phyloP scores from a whole-genome alignment of 2,888 invertebrate genomes.

The Caradrina clavipalpis region DNA sequence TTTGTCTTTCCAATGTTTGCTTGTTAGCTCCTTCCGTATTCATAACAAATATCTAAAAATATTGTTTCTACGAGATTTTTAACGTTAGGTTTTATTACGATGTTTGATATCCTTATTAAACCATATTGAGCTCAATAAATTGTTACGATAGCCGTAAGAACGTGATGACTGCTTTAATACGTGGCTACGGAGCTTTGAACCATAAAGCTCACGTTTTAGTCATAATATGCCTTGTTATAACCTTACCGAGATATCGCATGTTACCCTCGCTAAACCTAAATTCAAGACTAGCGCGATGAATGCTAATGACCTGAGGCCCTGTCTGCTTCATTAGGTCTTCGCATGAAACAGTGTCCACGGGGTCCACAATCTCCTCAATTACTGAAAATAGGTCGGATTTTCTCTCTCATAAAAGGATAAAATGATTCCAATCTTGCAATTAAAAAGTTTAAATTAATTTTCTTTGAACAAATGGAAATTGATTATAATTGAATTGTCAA shows the following conservation, averaged over 20 bases:
- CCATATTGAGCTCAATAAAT: slow-evolving; percentile 29
- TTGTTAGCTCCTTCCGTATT: slow-evolving; percentile 13
- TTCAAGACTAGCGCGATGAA: slow-evolving; percentile 71
- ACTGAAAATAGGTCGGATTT: slow-evolving; percentile 46
- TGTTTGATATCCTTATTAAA: slow-evolving; percentile 35
- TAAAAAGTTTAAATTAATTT: slow-evolving; percentile 15
- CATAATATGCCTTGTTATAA: slow-evolving; percentile 65
- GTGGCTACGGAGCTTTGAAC: slow-evolving; percentile 21
- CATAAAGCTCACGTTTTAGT: slow-evolving; percentile 36
- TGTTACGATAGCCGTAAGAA: slow-evolving; percentile 31
- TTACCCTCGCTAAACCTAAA: slow-evolving; percentile 72
- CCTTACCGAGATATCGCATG: slow-evolving; percentile 50
- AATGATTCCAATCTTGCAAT: slow-evolving; percentile 17
- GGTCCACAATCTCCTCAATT: slow-evolving; percentile 46
- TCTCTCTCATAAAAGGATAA: slow-evolving; percentile 25
- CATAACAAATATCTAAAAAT: slow-evolving; percentile 3
- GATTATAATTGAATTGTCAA: slow-evolving; percentile 17
- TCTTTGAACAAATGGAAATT: slow-evolving; percentile 20
- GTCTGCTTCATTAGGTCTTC: slow-evolving; percentile 56
- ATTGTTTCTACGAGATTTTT: background rate
- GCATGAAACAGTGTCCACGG: slow-evolving; percentile 52
- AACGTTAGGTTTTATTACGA: slow-evolving; percentile 26
- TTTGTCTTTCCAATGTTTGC: slow-evolving; percentile 22
- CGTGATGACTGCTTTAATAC: slow-evolving; percentile 39
- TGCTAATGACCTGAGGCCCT: slow-evolving; percentile 71